phyloP scores from a whole-genome alignment of 2,888 invertebrate species.

The Serrognathus titanus region DNA sequence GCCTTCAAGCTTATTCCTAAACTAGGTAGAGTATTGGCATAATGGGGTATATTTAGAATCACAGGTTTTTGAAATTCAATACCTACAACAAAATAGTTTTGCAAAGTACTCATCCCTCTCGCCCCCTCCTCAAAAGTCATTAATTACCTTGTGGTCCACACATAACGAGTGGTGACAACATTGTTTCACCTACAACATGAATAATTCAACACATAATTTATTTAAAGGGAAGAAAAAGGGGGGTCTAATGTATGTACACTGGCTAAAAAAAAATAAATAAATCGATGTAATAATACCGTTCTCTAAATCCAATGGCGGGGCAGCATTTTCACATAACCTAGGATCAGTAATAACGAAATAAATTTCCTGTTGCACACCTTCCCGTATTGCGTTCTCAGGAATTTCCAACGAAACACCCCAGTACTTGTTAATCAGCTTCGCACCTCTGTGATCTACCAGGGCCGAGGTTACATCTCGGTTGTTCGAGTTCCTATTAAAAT shows the following conservation, averaged over 20 bases:
- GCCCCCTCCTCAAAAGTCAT: neutral
- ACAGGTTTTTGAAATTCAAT: slow-evolving; percentile 85
- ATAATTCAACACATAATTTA: slow-evolving; percentile 13
- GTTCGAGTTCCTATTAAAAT: slow-evolving; percentile 35
- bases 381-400: slow-evolving; percentile 82
- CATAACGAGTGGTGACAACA: slow-evolving; percentile 92
- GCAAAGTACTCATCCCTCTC: neutral
- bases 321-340: slow-evolving; percentile 65
- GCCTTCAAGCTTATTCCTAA: slow-evolving; percentile 75
- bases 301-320: slow-evolving; percentile 82
- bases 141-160: slow-evolving; percentile 88
- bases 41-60: slow-evolving; percentile 86
- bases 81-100: slow-evolving; percentile 45
- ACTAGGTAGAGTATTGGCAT: slow-evolving; percentile 73
- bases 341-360: slow-evolving; percentile 88
- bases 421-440: slow-evolving; percentile 78
- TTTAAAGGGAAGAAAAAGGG: slow-evolving; percentile 26
- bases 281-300: slow-evolving; percentile 65
- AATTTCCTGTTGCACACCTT: slow-evolving; percentile 82
- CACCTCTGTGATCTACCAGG: slow-evolving; percentile 75
- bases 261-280: slow-evolving; percentile 19
- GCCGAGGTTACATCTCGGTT: slow-evolving; percentile 49
- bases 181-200: slow-evolving; percentile 75
- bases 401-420: slow-evolving; percentile 89
- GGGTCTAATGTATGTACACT: slow-evolving; percentile 34